Base-by-base conservation (phyloP, 2,888 invertebrate species). In the Herminia tarsipennalis region DNA sequence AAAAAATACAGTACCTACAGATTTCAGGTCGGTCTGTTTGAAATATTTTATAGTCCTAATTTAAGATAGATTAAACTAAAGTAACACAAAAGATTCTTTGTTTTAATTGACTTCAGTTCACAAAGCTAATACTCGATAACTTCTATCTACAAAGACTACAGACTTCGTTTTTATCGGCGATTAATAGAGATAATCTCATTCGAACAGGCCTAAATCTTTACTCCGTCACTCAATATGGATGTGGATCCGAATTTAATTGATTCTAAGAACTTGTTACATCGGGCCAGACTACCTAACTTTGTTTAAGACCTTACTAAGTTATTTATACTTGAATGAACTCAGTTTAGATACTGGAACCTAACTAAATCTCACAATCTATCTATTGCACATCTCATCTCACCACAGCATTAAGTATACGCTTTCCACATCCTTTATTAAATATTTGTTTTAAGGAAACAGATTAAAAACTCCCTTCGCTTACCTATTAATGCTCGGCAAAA, bases 401-500 rank as follows among this genome's bases (percentile, higher is more conserved):
- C n/a, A n/a, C n/a, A n/a, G n/a, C n/a, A n/a, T n/a, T n/a, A n/a
- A n/a, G n/a, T n/a, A n/a, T n/a, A n/a, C n/a, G n/a, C n/a, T n/a
- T n/a, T n/a, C n/a, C n/a, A n/a, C n/a, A 21, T n/a, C 9, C n/a
- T 12, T 14, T n/a, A 14, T 24, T 35, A 10, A 18, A 8, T 12
- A 6, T 13, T 2, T 27, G 9, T 13, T 28, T 6, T 6, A 2
- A 10, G 16, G 14, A 29, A 21, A 3, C n/a, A 38, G 29, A 22
- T 17, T 29, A 29, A 29, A 30, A 38, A 21, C 29, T 22, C 12
- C 6, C 22, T 39, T 32, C 24, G 20, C 20, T 29, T n/a, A n/a
- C n/a, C n/a, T 38, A 29, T 22, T 38, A 29, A 20, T 37, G 13
- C 13, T 5, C 14, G 5, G 16, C 9, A 36, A 37, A 38, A 38